Percentiles rank a stretch among this genome's conserved stretches.
phyloP scores from a whole-genome alignment of 2,113 vertebrate species.

The Mola mola region DNA sequence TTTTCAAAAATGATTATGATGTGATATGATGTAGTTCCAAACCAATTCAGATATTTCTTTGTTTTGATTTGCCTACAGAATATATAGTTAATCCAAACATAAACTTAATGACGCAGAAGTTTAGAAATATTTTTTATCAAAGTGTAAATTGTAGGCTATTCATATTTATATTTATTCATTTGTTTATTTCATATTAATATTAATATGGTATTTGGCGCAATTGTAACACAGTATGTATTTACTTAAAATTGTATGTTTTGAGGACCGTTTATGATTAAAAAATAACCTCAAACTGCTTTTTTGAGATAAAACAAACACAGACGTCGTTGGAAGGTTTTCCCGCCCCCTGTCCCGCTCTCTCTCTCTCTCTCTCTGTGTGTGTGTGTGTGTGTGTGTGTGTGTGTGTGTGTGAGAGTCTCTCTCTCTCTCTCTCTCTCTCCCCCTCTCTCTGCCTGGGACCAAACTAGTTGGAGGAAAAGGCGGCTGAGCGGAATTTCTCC shows the following conservation, averaged over 20 bases:
- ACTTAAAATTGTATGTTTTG: neutral
- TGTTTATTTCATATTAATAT: too few relatives aligned
- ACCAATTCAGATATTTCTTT: too few relatives aligned
- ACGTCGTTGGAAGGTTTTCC: neutral
- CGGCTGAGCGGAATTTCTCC: conserved; percentile 26
- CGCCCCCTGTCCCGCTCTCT: neutral
- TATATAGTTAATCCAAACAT: too few relatives aligned
- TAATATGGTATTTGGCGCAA: too few relatives aligned
- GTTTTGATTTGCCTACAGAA: too few relatives aligned
- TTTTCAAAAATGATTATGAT: too few relatives aligned
- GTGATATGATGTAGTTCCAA: too few relatives aligned
- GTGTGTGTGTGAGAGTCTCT: too few relatives aligned
- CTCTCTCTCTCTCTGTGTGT: neutral
- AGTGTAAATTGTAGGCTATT: too few relatives aligned
- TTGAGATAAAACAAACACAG: conserved; percentile 52
- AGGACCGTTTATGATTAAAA: conserved; percentile 4
- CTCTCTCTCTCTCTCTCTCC: neutral
- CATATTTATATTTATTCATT: neutral
- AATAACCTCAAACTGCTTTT: conserved; percentile 45
- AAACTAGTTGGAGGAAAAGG: conserved; percentile 67
- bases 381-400: neutral
- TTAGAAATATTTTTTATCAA: too few relatives aligned
- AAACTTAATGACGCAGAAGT: too few relatives aligned
- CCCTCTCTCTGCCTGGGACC: conserved; percentile 28
- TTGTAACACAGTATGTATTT: too few relatives aligned